phyloP scores from a whole-genome alignment of 35 echinoderm and acorn worm species.

The Apostichopus californicus region DNA sequence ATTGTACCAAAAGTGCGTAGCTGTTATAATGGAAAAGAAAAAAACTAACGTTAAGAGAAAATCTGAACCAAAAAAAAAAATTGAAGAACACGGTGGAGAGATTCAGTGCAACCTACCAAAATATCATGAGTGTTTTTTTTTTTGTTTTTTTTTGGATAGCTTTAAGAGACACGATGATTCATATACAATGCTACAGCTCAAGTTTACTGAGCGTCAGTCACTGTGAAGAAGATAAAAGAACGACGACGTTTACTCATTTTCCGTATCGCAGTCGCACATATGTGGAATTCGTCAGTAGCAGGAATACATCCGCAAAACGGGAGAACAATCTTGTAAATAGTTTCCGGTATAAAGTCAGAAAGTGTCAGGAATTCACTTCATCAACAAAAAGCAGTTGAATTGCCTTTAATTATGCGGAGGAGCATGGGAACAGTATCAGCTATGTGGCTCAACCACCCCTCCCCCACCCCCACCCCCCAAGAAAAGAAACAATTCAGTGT shows the following conservation, averaged over 20 bases:
- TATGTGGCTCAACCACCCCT: too few relatives aligned
- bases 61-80: neutral
- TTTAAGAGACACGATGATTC: neutral
- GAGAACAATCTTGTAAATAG: neutral
- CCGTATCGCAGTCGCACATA: neutral
- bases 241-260: neutral
- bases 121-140: neutral
- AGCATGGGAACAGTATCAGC: too few relatives aligned
- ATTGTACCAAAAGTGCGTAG: neutral
- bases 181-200: too few relatives aligned
- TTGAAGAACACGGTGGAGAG: neutral
- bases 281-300: neutral
- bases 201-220: too few relatives aligned
- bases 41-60: neutral
- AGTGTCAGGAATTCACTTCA: neutral
- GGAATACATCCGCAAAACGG: too few relatives aligned
- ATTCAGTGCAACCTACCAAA: neutral
- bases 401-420: neutral
- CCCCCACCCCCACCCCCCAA: too few relatives aligned
- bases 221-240: neutral
- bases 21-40: neutral
- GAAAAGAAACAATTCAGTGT: too few relatives aligned
- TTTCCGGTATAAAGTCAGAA: neutral
- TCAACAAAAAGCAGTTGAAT: neutral
- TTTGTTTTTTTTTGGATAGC: neutral